These are phyloP conservation scores for Crypturellus tataupa DNA, from an alignment of 2,797 vertebrate genomes.

Conservation along the genomic window DNA sequence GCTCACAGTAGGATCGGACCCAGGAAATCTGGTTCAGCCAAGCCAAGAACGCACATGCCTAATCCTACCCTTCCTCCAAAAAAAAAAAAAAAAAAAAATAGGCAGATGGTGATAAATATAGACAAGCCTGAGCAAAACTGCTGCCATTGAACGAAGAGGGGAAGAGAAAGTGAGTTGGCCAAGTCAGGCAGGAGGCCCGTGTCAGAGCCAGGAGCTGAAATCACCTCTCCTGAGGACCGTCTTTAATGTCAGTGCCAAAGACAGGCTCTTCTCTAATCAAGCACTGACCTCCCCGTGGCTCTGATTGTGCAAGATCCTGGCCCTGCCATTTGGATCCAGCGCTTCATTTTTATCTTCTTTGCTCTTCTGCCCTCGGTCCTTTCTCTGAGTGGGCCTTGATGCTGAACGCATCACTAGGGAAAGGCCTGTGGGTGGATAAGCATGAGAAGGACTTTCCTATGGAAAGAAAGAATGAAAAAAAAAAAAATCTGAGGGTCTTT, in stretches of 20 bases:
- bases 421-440: background rate
- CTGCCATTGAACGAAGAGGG: background rate
- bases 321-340: background rate
- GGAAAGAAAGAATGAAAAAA: background rate
- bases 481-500: background rate
- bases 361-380: rapidly evolving
- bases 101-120: background rate
- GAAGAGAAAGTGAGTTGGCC: background rate
- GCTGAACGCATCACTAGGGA: background rate
- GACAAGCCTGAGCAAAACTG: background rate
- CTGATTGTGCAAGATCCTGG: background rate
- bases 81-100: background rate
- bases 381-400: background rate
- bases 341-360: background rate
- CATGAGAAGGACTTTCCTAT: background rate
- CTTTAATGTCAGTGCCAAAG: slow-evolving; percentile 4
- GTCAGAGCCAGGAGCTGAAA: slow-evolving; percentile 58
- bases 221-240: slow-evolving; percentile 15
- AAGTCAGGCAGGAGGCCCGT: slow-evolving; percentile 37
- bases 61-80: slow-evolving; percentile 9
- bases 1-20: background rate
- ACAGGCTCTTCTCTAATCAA: background rate
- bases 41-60: background rate
- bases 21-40: background rate
- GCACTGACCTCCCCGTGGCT: background rate